phyloP scores from a whole-genome alignment of 2,797 vertebrate species.

The Sebastes aleutianus region DNA sequence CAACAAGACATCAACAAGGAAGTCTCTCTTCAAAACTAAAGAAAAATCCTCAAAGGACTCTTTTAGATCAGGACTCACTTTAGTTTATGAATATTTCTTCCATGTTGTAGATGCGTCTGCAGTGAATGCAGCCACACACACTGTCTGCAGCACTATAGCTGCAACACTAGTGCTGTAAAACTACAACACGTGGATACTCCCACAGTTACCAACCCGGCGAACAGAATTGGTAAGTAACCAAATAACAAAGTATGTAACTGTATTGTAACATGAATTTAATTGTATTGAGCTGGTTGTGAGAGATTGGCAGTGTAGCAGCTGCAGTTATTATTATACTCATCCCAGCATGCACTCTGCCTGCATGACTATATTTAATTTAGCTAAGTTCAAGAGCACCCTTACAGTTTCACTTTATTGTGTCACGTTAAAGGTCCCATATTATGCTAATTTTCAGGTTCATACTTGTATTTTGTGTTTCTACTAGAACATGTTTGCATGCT shows the following conservation, averaged over 20 bases:
- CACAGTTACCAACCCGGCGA: neutral
- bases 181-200: constrained; percentile 49
- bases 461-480: too few relatives aligned
- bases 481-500: too few relatives aligned
- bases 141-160: neutral
- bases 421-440: neutral
- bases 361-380: neutral
- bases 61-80: neutral
- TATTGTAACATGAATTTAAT: neutral
- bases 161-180: neutral
- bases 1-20: neutral
- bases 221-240: neutral
- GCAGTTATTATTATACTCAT: too few relatives aligned
- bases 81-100: neutral
- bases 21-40: neutral
- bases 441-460: too few relatives aligned
- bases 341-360: too few relatives aligned
- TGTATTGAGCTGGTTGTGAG: neutral
- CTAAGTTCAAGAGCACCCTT: neutral
- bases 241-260: neutral
- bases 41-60: neutral
- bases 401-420: too few relatives aligned
- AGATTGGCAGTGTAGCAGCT: neutral
- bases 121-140: neutral
- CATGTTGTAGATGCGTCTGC: neutral